Evolutionary conservation across 2,113 vertebrate genomes (phyloP).

Genomic region (Verasper variegatus): DNA sequence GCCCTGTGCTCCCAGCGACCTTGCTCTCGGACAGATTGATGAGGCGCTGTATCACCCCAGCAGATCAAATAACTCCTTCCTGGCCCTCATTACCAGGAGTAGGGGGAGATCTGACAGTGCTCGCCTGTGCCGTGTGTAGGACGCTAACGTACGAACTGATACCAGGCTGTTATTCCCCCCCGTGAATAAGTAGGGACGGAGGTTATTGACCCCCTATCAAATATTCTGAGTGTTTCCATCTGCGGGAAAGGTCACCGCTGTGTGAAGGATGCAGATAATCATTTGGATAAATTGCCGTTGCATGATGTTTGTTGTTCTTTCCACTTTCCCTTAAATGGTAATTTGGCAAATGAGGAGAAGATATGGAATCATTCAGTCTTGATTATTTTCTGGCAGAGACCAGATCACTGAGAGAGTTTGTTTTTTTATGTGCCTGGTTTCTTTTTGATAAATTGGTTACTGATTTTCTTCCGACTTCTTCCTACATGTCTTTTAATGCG

Average conservation of each 20-base stretch:
- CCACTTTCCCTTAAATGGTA: constrained; percentile 15
- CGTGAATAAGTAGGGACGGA: not conserved
- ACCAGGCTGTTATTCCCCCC: constrained; percentile 10
- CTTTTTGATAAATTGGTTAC: not conserved
- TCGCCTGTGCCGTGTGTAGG: not conserved
- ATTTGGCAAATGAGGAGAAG: constrained; percentile 36
- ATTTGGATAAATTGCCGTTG: constrained; percentile 23
- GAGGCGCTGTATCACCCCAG: constrained; percentile 64
- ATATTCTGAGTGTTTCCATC: constrained; percentile 1
- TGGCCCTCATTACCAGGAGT: constrained; percentile 70
- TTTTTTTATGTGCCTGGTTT: constrained; percentile 8
- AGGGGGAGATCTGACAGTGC: constrained; percentile 44
- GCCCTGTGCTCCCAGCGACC: constrained; percentile 63
- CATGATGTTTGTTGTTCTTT: constrained; percentile 8
- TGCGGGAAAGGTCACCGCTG: constrained; percentile 4
- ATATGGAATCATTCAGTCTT: constrained; percentile 22
- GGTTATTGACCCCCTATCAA: constrained; percentile 2
- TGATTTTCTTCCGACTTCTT: too few relatives aligned
- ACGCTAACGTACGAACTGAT: constrained; percentile 4
- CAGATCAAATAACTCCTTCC: constrained; percentile 76
- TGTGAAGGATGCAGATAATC: constrained; percentile 24
- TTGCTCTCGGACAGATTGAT: constrained; percentile 76
- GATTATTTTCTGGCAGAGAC: constrained; percentile 31
- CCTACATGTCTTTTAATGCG: too few relatives aligned
- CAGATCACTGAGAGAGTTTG: too few relatives aligned